These are phyloP conservation scores for Hydrotaea diabolus DNA, from an alignment of 2,888 invertebrate genomes.

Conservation along the genomic window DNA sequence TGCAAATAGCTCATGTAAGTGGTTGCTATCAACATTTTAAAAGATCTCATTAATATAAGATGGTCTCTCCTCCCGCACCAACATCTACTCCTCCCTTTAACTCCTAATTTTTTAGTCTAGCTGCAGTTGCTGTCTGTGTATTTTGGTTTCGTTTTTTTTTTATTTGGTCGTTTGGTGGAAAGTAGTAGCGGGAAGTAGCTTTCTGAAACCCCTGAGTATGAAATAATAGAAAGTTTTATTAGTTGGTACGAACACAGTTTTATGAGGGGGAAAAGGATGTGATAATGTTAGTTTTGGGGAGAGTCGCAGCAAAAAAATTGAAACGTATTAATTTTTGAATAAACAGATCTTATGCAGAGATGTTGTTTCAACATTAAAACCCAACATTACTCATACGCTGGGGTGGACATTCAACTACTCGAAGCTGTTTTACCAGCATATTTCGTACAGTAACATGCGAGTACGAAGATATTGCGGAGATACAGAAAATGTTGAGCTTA, in stretches of 20 bases:
- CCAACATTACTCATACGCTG: background rate
- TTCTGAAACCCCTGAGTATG: background rate
- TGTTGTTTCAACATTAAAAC: background rate
- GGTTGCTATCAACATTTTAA: constrained; percentile 71
- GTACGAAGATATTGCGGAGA: too few relatives aligned
- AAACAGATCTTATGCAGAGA: constrained; percentile 26
- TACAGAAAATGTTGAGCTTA: too few relatives aligned
- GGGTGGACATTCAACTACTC: constrained; percentile 17
- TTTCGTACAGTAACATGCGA: too few relatives aligned
- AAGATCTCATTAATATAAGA: constrained; percentile 68
- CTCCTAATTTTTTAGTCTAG: background rate
- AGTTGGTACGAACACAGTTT: background rate
- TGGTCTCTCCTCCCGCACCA: constrained; percentile 40
- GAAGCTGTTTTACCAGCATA: background rate
- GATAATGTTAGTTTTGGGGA: constrained; percentile 14
- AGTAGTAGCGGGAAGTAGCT: constrained; percentile 7
- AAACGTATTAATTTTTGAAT: constrained; percentile 44
- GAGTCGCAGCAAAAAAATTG: background rate
- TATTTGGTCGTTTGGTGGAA: background rate
- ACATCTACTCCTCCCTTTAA: background rate
- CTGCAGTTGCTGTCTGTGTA: background rate
- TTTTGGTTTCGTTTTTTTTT: background rate
- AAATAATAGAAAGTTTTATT: constrained; percentile 32
- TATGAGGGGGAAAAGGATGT: constrained; percentile 11
- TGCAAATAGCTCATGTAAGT: constrained; percentile 78